Evolutionary conservation across 2,797 vertebrate species (phyloP).

Genomic region (Allobates femoralis): DNA sequence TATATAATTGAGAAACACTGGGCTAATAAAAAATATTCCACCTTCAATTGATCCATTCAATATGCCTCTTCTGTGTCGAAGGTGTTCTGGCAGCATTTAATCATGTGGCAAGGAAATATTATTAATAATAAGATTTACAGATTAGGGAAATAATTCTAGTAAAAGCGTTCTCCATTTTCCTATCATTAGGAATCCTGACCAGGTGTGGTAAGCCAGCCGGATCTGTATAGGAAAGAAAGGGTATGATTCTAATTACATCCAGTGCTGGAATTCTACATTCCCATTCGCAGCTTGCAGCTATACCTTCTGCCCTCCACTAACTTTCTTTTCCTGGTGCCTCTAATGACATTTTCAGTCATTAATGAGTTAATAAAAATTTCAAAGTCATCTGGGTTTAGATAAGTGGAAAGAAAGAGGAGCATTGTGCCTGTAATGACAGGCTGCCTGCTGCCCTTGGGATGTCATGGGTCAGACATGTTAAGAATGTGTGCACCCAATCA

Average conservation of each 20-base stretch:
- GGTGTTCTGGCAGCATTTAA: constrained; percentile 10
- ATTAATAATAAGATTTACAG: constrained; percentile 48
- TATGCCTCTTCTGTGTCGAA: not conserved
- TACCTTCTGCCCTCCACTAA: constrained; percentile 46
- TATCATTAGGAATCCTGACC: constrained; percentile 39
- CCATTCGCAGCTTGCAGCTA: constrained; percentile 12
- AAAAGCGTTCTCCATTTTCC: constrained; percentile 29
- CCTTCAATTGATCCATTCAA: constrained; percentile 2
- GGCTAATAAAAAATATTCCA: constrained; percentile 2
- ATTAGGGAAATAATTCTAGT: constrained; percentile 42
- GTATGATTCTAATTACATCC: constrained; percentile 54
- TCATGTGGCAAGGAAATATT: constrained; percentile 22
- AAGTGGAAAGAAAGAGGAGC: constrained; percentile 91
- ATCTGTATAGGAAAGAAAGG: constrained; percentile 41
- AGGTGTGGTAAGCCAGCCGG: constrained; percentile 52
- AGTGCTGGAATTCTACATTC: constrained; percentile 39
- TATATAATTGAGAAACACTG: constrained; percentile 3
- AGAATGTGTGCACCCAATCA: constrained; percentile 99
- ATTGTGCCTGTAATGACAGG: constrained; percentile 96
- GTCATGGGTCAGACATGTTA: constrained; percentile 99
- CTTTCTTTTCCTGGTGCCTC: constrained; percentile 72
- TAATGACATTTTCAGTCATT: constrained; percentile 94
- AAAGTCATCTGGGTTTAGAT: constrained; percentile 95
- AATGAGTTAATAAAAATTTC: constrained; percentile 99
- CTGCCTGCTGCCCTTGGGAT: constrained; percentile 90